Base-by-base conservation (phyloP, 1,140 invertebrate species). In the Varroa destructor region DNA sequence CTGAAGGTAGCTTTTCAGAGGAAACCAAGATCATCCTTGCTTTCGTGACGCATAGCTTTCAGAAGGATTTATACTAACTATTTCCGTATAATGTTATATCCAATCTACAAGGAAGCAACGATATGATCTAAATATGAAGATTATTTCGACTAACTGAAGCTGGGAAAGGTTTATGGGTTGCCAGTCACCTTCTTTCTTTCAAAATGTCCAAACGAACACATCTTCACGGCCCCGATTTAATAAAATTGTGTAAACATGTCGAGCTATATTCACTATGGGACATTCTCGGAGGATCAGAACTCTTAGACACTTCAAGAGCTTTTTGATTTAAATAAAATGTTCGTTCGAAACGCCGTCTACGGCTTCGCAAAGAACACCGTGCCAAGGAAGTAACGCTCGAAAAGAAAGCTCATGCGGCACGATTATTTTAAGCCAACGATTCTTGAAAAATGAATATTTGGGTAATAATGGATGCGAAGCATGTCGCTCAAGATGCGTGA, bases 161-260 rank as follows among this genome's bases (percentile, higher is more conserved):
- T 56, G 55, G n/a, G 10, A 42, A 36, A 4, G 3, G 14, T 4
- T 40, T 67, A 12, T 46, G 40, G 12, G 40, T 40, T 40, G 14
- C 37, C 57, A 67, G 61, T 10, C 10, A 67, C 14, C 46, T 67
- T 37, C 61, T 67, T 12, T 43, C 12, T 1, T 36, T 14, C 10
- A 67, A 67, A 40, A 67, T 67, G 40, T 40, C 61, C 1, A 67
- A 46, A 14, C 14, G 61, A 67, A 46, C 40, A 8, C 61, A 67
- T 8, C 61, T 67, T 12, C 61, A 67, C 46, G 61, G 61, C 10
- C 3, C 14, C n/a, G 40, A 67, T 37, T 37, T 67, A 12, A 2
- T 4, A 67, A 46, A 40, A 40, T 37, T 67, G 37, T 40, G 40
- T 46, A n/a, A 67, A 46, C 61, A 67, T 3, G 61, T 67, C n/a